These are phyloP conservation scores for Heteromyza rotundicornis DNA, from an alignment of 2,888 invertebrate species.

Conservation along the genomic window DNA sequence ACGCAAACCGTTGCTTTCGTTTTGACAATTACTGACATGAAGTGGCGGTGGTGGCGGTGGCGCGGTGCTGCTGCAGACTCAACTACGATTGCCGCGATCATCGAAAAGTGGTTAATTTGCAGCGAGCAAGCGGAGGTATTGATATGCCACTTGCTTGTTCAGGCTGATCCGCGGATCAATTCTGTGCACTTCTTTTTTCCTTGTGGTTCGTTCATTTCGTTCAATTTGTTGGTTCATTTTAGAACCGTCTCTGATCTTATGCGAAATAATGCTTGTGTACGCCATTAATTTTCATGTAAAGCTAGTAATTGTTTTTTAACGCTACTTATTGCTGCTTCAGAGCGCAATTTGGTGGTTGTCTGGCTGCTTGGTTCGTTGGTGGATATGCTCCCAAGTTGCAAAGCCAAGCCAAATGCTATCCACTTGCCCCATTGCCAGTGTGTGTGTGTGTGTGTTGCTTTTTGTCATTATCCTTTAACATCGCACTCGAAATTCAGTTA, in stretches of 20 bases:
- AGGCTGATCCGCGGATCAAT: too few relatives aligned
- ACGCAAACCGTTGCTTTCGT: too few relatives aligned
- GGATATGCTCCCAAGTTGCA: too few relatives aligned
- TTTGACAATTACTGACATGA: conserved; percentile 3
- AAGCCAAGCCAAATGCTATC: background rate
- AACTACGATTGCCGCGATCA: background rate
- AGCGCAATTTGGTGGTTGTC: background rate
- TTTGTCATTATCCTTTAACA: conserved; percentile 21
- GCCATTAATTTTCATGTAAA: conserved; percentile 35
- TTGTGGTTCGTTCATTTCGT: too few relatives aligned
- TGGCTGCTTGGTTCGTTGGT: background rate
- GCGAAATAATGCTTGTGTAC: conserved; percentile 36
- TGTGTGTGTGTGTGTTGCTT: background rate
- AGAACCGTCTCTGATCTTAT: conserved; percentile 1
- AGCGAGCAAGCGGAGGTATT: background rate
- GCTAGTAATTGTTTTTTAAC: conserved; percentile 39
- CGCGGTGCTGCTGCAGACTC: background rate
- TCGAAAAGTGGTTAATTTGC: background rate
- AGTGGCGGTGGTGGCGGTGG: background rate
- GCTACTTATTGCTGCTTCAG: conserved; percentile 31
- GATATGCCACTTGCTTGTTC: background rate
- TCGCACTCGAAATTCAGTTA: conserved; percentile 10
- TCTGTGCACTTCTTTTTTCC: background rate
- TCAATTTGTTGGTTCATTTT: background rate
- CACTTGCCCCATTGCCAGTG: background rate